Conservation (phyloP, 2,113 vertebrate species). For the Sciurus niger region DNA sequence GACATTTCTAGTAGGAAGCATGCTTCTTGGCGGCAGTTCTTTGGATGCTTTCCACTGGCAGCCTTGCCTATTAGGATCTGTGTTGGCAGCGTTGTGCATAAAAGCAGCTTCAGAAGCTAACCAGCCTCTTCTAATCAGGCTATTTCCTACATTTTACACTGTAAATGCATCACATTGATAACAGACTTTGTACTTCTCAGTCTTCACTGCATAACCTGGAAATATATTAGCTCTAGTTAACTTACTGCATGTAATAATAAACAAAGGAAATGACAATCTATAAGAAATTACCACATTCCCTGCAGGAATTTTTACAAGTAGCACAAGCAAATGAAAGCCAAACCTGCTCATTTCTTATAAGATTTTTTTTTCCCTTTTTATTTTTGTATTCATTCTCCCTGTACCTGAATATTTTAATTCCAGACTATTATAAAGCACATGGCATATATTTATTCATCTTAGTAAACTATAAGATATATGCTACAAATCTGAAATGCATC, state of each 20-base stretch:
- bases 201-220: not conserved
- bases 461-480: not conserved
- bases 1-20: not conserved
- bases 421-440: not conserved
- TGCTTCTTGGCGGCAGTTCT: not conserved
- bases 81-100: not conserved
- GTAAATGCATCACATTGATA: not conserved
- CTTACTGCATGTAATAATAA: constrained; percentile 13
- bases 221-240: constrained; percentile 46
- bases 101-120: not conserved
- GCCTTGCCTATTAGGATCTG: not conserved
- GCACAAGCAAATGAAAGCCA: not conserved
- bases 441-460: not conserved
- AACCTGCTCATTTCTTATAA: not conserved
- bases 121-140: not conserved
- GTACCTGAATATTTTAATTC: not conserved
- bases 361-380: not conserved
- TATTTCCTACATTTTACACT: not conserved
- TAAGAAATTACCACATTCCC: constrained; percentile 37
- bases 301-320: constrained; percentile 46
- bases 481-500: not conserved
- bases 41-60: not conserved
- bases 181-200: not conserved
- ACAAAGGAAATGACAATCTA: constrained; percentile 10
- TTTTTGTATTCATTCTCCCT: not conserved